Percentiles rank a stretch among this genome's conserved stretches.
Evolutionary conservation across 2,888 invertebrate species (phyloP).

Genomic region (Tetragonisca angustula): DNA sequence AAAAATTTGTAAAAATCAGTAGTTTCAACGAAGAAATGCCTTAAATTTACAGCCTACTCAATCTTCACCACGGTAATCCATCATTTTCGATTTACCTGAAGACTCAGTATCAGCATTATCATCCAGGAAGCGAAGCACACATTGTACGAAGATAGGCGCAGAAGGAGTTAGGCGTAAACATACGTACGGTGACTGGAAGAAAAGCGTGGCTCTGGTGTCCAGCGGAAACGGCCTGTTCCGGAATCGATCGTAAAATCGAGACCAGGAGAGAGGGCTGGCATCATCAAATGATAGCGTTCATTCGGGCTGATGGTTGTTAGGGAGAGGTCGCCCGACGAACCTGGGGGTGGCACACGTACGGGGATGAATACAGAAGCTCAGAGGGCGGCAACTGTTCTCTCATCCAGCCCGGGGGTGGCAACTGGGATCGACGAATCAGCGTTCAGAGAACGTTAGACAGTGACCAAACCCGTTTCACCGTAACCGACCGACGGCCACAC

Average conservation of each 20-base stretch:
- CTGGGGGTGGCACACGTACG: constrained; percentile 50
- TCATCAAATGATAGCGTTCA: constrained; percentile 79
- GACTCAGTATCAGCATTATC: neutral
- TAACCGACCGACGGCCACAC: constrained; percentile 52
- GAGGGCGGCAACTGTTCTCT: constrained; percentile 46
- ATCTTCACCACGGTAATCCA: neutral
- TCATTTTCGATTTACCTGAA: constrained; percentile 1
- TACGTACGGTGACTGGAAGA: constrained; percentile 22
- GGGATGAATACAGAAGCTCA: constrained; percentile 23
- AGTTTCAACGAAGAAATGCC: neutral
- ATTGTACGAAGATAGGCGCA: constrained; percentile 25
- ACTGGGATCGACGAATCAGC: constrained; percentile 54
- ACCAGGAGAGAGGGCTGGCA: constrained; percentile 67
- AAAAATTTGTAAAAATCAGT: neutral
- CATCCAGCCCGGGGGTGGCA: constrained; percentile 50
- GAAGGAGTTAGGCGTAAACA: constrained; percentile 52
- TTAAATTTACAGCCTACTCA: neutral
- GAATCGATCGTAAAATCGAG: constrained; percentile 76
- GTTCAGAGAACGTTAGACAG: neutral
- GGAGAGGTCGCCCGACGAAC: constrained; percentile 49
- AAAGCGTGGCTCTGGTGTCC: constrained; percentile 51
- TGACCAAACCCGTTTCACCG: constrained; percentile 38
- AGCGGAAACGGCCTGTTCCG: constrained; percentile 49
- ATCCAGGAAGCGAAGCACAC: neutral
- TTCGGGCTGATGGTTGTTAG: constrained; percentile 73